Evolutionary conservation across 1,140 invertebrate genomes (phyloP).

Genomic region (Aphelenchoides avenae): DNA sequence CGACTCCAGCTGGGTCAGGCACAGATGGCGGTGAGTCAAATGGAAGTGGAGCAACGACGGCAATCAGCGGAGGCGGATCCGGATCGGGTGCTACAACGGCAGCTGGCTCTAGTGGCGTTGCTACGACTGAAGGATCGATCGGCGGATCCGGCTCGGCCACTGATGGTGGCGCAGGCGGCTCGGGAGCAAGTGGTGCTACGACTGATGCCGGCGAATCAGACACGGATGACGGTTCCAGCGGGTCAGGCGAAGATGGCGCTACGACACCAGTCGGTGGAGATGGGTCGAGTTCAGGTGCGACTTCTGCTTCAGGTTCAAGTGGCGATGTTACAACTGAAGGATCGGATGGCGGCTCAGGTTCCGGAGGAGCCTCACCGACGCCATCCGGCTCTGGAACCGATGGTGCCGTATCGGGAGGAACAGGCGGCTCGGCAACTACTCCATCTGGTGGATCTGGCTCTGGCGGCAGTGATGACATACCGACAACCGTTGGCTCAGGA

Average conservation of each 20-base stretch:
- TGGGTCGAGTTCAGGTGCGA: neutral
- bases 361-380: too few species aligned
- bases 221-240: neutral
- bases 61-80: neutral
- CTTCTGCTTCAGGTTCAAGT: neutral
- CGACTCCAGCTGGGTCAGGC: too few species aligned
- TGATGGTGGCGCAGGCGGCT: too few species aligned
- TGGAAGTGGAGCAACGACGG: neutral
- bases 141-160: too few species aligned
- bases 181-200: too few species aligned
- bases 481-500: neutral
- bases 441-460: neutral
- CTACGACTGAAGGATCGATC: too few species aligned
- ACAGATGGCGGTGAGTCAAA: neutral
- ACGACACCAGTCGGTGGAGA: slow-evolving; percentile 1
- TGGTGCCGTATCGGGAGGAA: too few species aligned
- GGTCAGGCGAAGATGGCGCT: neutral
- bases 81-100: too few species aligned
- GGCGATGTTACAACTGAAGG: too few species aligned
- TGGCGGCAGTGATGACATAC: neutral
- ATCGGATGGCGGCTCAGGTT: too few species aligned
- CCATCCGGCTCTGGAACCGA: too few species aligned
- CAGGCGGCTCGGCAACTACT: slow-evolving; percentile 4
- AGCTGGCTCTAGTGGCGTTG: too few species aligned
- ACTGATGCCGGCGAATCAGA: neutral